phyloP scores from a whole-genome alignment of 2,888 invertebrate species.

The Platypus cylindrus region DNA sequence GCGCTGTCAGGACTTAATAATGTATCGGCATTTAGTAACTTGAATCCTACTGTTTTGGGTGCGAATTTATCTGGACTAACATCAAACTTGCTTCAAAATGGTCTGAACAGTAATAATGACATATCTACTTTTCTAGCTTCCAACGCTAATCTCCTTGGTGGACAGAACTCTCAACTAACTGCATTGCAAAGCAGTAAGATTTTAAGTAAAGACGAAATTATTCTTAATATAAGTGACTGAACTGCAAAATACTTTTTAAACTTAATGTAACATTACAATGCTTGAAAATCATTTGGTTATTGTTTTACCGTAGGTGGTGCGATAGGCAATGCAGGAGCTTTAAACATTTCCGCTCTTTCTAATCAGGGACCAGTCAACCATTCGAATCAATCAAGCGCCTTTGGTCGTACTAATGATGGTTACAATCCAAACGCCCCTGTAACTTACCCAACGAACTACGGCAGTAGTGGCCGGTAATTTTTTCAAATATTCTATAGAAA shows the following conservation, averaged over 20 bases:
- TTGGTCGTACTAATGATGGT: slow-evolving; percentile 3
- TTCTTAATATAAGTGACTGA: too few relatives aligned
- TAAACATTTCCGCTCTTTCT: too few relatives aligned
- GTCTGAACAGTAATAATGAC: slow-evolving; percentile 25
- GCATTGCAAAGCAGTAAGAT: too few relatives aligned
- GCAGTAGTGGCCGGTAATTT: slow-evolving; percentile 8
- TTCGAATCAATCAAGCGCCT: not conserved
- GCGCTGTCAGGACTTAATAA: slow-evolving; percentile 40
- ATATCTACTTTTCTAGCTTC: slow-evolving; percentile 26
- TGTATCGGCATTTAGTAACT: slow-evolving; percentile 35
- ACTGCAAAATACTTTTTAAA: too few relatives aligned
- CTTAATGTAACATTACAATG: too few relatives aligned
- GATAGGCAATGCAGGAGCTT: too few relatives aligned
- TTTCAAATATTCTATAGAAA: not conserved
- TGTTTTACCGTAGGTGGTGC: too few relatives aligned
- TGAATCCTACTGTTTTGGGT: slow-evolving; percentile 29
- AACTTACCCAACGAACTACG: slow-evolving; percentile 14
- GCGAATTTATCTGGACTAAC: slow-evolving; percentile 36
- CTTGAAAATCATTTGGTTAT: too few relatives aligned
- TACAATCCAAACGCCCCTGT: slow-evolving; percentile 14
- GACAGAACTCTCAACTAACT: too few relatives aligned
- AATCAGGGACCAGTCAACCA: slow-evolving; percentile 4
- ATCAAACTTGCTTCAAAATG: slow-evolving; percentile 26
- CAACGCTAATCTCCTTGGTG: slow-evolving; percentile 26
- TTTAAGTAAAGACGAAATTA: too few relatives aligned